Evolutionary conservation across 2,797 vertebrate species (phyloP), one percentile per base, ranked within the genome.

Genomic region (Sandelia bainsii): DNA sequence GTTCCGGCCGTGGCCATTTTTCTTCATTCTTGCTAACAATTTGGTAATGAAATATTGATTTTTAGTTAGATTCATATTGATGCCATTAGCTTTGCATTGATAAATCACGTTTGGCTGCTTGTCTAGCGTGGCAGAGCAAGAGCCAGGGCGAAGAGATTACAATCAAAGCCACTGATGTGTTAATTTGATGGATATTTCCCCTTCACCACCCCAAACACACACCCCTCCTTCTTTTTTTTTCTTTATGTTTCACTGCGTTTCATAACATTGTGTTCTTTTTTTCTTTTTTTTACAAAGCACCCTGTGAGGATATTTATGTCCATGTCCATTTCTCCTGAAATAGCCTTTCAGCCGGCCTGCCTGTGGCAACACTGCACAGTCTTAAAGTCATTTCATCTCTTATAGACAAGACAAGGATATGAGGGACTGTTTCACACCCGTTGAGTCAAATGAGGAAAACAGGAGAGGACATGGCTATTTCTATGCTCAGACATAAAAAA

Each of bases 31-130:
- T 96, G 93, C 96, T 98, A 98, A 98, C 97, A 98, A 98, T 97
- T 97, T 98, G 96, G 96, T 98, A 97, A 98, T 98, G 96, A 98
- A 98, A 98, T 97, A 98, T 98, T 98, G 97, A 98, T 98, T 97
- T 98, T 98, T 97, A 97, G 97, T 98, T 98, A 97, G 96, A 98
- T 97, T 97, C 97, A 97, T 97, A 97, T 98, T 97, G 96, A 98
- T 97, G 97, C 96, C 96, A 98, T 98, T 97, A 98, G 96, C 96
- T 97, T 97, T 97, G 97, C 96, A 97, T 97, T 98, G 97, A 98
- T 97, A 97, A 98, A 98, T 98, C 96, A 97, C 94, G 94, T 95
- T 88, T 90, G 95, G 95, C 91, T 86, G 89, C 91, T 92, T 91
- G 92, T 93, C 90, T 88, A 77, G 87, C 56, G 84, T 81, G 91